Conservation (phyloP, 2,888 invertebrate genomes). For the Melieria picta region DNA sequence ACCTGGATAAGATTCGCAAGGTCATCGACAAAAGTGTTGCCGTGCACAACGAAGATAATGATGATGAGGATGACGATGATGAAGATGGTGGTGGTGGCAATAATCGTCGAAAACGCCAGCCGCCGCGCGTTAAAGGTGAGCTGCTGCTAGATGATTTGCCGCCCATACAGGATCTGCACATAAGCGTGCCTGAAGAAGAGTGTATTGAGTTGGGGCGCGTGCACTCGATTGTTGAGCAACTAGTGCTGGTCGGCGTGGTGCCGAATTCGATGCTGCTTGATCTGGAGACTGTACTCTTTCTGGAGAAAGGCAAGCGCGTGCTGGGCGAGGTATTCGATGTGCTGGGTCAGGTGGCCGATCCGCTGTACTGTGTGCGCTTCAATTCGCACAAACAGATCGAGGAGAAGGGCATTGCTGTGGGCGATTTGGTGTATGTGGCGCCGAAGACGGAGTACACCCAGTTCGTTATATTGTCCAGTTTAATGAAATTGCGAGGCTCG, state of each 20-base stretch:
- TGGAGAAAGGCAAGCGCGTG: slow-evolving; percentile 79
- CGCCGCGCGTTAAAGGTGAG: slow-evolving; percentile 62
- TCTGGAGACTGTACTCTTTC: slow-evolving; percentile 86
- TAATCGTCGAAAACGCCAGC: slow-evolving; percentile 47
- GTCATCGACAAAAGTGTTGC: slow-evolving; percentile 53
- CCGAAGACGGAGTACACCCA: slow-evolving; percentile 80
- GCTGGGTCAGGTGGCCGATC: slow-evolving; percentile 85
- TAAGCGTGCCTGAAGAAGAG: slow-evolving; percentile 80
- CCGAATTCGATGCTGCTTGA: slow-evolving; percentile 82
- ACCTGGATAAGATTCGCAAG: slow-evolving; percentile 51
- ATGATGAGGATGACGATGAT: slow-evolving; percentile 52
- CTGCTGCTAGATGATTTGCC: slow-evolving; percentile 75
- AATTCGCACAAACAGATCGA: slow-evolving; percentile 81
- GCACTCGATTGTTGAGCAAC: slow-evolving; percentile 75
- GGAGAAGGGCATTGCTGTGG: slow-evolving; percentile 73
- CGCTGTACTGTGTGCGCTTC: slow-evolving; percentile 91
- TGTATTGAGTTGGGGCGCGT: slow-evolving; percentile 80
- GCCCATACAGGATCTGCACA: slow-evolving; percentile 82
- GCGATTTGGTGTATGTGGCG: slow-evolving; percentile 83
- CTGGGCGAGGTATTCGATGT: slow-evolving; percentile 87
- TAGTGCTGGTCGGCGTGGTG: slow-evolving; percentile 77
- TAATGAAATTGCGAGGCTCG: slow-evolving; percentile 81
- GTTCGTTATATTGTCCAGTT: slow-evolving; percentile 78
- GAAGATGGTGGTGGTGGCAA: slow-evolving; percentile 48
- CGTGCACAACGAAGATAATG: slow-evolving; percentile 48